Evolutionary conservation across 1,140 invertebrate genomes (phyloP).

Genomic region (Lethrus apterus): DNA sequence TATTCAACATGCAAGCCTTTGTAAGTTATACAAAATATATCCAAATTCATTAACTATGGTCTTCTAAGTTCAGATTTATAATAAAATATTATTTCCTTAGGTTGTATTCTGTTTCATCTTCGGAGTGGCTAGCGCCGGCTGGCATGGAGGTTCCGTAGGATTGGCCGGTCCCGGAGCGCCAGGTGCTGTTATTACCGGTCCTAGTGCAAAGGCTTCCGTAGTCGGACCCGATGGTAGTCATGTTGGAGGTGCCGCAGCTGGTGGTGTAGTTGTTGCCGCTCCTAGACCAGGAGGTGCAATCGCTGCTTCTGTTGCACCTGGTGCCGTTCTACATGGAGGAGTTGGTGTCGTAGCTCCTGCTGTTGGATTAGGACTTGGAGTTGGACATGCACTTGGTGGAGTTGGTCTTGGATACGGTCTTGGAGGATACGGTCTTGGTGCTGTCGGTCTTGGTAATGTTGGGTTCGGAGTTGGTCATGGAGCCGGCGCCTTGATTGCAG

Average conservation of each 20-base stretch:
- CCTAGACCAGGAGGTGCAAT: conserved; percentile 29
- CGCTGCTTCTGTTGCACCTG: conserved; percentile 27
- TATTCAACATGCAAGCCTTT: conserved; percentile 6
- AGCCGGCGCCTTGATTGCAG: conserved; percentile 6
- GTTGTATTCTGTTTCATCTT: conserved; percentile 27
- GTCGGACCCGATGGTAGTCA: conserved; percentile 25
- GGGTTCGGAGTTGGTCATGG: neutral
- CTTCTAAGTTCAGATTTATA: neutral
- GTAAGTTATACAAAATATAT: neutral
- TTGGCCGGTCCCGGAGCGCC: conserved; percentile 31
- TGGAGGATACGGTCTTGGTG: no score
- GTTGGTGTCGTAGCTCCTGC: conserved; percentile 3
- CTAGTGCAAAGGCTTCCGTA: conserved; percentile 16
- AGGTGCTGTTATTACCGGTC: conserved; percentile 27
- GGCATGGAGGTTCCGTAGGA: conserved; percentile 24
- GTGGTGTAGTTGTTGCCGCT: conserved; percentile 19
- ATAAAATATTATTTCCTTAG: conserved; percentile 16
- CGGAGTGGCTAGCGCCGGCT: conserved; percentile 28
- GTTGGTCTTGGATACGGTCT: neutral
- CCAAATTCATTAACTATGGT: neutral
- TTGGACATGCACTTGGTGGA: conserved; percentile 1
- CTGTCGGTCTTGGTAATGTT: no score
- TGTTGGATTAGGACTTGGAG: conserved; percentile 1
- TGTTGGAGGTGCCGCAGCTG: conserved; percentile 18
- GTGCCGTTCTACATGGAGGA: conserved; percentile 17